phyloP scores from a whole-genome alignment of 2,888 invertebrate species.

The Exocentrus adspersus region DNA sequence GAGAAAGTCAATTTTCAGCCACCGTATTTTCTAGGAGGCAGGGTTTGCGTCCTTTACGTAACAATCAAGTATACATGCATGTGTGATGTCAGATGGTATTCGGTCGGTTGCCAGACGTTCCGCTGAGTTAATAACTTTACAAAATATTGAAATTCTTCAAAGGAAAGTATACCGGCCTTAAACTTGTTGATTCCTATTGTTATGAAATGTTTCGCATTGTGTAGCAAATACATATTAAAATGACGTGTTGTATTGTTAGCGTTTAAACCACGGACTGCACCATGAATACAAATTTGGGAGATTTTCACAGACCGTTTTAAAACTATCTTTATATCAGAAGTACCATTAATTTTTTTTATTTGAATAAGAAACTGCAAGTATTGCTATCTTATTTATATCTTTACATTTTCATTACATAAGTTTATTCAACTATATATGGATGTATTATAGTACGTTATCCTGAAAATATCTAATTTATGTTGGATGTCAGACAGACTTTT shows the following conservation, averaged over 20 bases:
- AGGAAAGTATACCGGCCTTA: constrained; percentile 49
- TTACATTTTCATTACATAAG: too few relatives aligned
- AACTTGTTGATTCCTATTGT: constrained; percentile 45
- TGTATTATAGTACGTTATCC: too few relatives aligned
- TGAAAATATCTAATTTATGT: too few relatives aligned
- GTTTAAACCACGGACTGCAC: neutral
- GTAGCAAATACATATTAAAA: constrained; percentile 15
- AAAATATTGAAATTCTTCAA: constrained; percentile 33
- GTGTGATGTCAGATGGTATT: constrained; percentile 48
- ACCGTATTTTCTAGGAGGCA: constrained; percentile 29
- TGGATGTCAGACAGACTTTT: too few relatives aligned
- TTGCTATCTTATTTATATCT: neutral
- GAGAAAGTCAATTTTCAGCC: constrained; percentile 59
- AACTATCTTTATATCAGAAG: neutral
- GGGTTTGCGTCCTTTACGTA: constrained; percentile 59
- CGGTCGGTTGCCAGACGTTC: constrained; percentile 28
- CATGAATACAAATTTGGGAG: neutral
- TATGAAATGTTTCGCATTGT: constrained; percentile 28
- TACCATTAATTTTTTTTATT: neutral
- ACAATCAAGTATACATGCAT: constrained; percentile 47
- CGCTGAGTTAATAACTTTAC: constrained; percentile 32
- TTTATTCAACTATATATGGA: too few relatives aligned
- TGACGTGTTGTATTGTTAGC: constrained; percentile 5
- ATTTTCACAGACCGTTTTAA: neutral
- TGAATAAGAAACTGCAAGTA: neutral